Conservation (phyloP, 2,797 vertebrate species). For the Garrulus glandarius region DNA sequence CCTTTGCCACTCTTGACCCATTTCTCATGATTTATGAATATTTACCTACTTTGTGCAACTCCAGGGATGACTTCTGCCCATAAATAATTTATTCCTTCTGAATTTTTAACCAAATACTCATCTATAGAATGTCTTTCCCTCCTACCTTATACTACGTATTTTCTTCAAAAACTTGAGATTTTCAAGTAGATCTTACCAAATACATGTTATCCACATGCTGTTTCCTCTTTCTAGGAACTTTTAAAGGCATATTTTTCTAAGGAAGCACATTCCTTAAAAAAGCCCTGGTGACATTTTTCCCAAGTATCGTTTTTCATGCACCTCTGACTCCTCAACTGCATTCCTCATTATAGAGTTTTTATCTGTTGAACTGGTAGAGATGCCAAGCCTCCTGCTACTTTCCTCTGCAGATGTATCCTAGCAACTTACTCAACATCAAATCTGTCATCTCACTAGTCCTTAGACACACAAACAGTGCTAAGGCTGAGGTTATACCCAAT, state of each 20-base stretch:
- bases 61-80: not conserved
- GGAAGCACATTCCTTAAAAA: not conserved
- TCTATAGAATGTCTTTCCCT: not conserved
- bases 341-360: not conserved
- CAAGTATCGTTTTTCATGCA: rapidly evolving
- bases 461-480: not conserved
- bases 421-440: not conserved
- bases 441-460: not conserved
- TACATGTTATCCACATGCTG: not conserved
- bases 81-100: not conserved
- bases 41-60: not conserved
- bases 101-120: not conserved
- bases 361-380: not conserved
- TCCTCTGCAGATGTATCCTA: not conserved
- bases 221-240: not conserved
- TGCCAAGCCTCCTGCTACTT: not conserved
- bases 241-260: not conserved
- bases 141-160: rapidly evolving
- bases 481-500: not conserved
- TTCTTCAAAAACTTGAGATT: not conserved
- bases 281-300: not conserved
- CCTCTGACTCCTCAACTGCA: not conserved
- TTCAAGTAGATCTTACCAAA: not conserved
- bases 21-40: not conserved
- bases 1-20: not conserved